Evolutionary conservation across 1,140 invertebrate species (phyloP), one percentile per base, ranked within the genome.

Genomic region (Drosophila elegans): DNA sequence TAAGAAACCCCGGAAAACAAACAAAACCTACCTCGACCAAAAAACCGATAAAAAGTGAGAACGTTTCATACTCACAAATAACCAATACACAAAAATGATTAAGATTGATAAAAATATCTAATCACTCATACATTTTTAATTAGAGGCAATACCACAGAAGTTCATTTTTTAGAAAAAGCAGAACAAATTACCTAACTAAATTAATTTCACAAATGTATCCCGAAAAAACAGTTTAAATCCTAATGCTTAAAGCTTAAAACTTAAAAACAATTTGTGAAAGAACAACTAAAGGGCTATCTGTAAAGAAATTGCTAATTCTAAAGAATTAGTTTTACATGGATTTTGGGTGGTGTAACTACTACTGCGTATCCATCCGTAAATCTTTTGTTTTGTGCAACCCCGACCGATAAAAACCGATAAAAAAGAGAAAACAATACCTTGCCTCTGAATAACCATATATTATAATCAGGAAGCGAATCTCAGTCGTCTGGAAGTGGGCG

Each of bases 401-500:
- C 46, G 32, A 36, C 59, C 36, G 32, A 49, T n/a, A n/a, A n/a
- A 61, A 42, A 16, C 38, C 59, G 46, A 68, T 42, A 54, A 54
- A 49, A 45, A 59, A 60, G 71, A 63, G 49, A 72, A 59, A 53
- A 80, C 62, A 56, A 78, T 74, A 45, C 42, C 27, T 51, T 38
- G 48, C 57, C 46, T 63, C 38, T 60, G 67, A 82, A 76, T 73
- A 80, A 81, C 67, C 72, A 77, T 69, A 64, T 81, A 81, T 72
- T 53, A 69, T 83, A 82, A 83, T 82, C 80, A 82, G 80, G 80
- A 82, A 82, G 56, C 67, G 54, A 83, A 83, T 57, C 72, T 64
- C 80, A 68, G 68, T 53, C 61, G 60, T 66, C 64, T 64, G 74
- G 66, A 81, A 78, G 60, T 78, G 73, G 61, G 27, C 32, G 32